Base-by-base conservation (phyloP, 2,113 vertebrate genomes). In the Rhea americana region DNA sequence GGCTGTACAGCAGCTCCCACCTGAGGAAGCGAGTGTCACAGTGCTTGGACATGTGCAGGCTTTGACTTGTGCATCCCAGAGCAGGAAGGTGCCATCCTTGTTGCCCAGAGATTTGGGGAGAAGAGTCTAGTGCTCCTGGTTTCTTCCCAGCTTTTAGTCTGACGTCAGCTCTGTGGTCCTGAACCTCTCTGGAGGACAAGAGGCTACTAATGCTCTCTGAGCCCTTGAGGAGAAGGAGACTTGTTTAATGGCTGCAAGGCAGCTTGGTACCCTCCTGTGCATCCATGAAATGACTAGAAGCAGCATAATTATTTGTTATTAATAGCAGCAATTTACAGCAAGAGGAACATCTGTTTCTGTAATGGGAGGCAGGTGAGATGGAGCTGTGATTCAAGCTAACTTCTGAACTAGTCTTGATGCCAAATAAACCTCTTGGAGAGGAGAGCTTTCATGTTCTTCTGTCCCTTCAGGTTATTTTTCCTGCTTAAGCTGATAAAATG, bases 301-400 rank as follows among this genome's bases (percentile, higher is more conserved):
- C 71, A 91, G 72, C 30, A 26, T 80, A 73, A 94, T 93, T 95
- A 93, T 94, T 94, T 91, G 61, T 89, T 91, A 89, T 92, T 94
- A 91, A 67, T 92, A 95, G 95, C 82, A 94, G 84, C 91, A 89
- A 76, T 95, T 96, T 89, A 7, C 43, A 84, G 84, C 81, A 80
- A 76, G 78, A 89, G 43, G 86, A 82, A 66, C 86, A 93, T 84
- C 93, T 94, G 91, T 43, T 72, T 85, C 87, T 96, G 87, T 89
- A 63, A 61, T 73, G 82, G 63, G 85, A 83, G 92, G 89, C 95
- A 94, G 94, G 94, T 94, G 90, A 94, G 87, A 55, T 4, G 30
- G 89, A 45, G 73, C 55, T 25, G 70, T 72, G 66, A 35, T 80
- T 85, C 11, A n/a, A 43, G 85, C 22, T 93, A 85, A 61, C 87